A percentile compares a stretch with the other conserved stretches of the same genome.
These are phyloP conservation scores for Eupithecia tripunctaria DNA, from an alignment of 2,888 invertebrate species.

Conservation along the genomic window DNA sequence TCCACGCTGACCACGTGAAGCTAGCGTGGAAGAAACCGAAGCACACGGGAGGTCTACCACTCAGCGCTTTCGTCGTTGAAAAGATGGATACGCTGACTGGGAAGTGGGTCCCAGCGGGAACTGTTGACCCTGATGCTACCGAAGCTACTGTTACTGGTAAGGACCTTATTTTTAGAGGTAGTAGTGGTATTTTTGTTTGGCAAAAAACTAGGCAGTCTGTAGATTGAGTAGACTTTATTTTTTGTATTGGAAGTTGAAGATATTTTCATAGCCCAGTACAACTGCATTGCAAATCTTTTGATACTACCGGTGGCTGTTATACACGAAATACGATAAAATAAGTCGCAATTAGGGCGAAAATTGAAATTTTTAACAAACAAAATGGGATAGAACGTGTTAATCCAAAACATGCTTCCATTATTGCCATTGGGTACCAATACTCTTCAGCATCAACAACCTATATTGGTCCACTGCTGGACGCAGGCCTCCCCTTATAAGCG, in stretches of 20 bases:
- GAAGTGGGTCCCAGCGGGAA: slow-evolving; percentile 94
- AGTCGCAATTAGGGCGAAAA: too few species aligned
- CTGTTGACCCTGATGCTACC: slow-evolving; percentile 91
- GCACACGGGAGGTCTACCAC: slow-evolving; percentile 97
- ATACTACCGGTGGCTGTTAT: neutral
- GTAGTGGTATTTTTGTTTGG: neutral
- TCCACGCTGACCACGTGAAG: slow-evolving; percentile 97
- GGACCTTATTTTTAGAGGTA: slow-evolving; percentile 29
- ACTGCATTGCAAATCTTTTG: neutral
- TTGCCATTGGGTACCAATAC: too few species aligned
- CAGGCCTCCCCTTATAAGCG: too few species aligned
- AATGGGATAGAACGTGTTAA: too few species aligned
- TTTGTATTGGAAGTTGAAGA: neutral
- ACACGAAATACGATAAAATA: too few species aligned
- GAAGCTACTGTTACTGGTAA: slow-evolving; percentile 90
- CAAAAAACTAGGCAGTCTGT: neutral
- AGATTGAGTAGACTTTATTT: neutral
- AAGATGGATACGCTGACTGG: slow-evolving; percentile 96
- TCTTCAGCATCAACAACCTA: too few species aligned
- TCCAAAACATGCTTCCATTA: too few species aligned
- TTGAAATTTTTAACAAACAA: too few species aligned
- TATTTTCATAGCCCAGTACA: neutral
- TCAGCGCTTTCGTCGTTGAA: slow-evolving; percentile 96
- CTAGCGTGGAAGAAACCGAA: slow-evolving; percentile 97
- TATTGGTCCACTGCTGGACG: too few species aligned